Evolutionary conservation across 2,797 vertebrate genomes (phyloP), one percentile per base, ranked within the genome.

Genomic region (Galaxias olidus): DNA sequence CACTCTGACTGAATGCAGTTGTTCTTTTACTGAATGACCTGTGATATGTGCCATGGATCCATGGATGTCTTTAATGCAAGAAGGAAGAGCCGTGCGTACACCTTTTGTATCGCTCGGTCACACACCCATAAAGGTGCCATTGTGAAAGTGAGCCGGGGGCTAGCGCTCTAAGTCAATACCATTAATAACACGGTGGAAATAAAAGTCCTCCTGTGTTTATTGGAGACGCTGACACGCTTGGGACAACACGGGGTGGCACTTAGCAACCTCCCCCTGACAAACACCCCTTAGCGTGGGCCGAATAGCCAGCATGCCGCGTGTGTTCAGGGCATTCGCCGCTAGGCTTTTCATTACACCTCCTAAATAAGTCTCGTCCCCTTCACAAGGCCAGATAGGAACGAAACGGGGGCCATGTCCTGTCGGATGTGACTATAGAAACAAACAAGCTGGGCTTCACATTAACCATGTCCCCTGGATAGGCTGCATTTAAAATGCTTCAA

Each of bases 341-440:
- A 77, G 76, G 79, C 81, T 80, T 90, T 92, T 91, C 82, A 87
- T 84, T 84, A 70, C 87, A 88, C 88, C 88, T 84, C 86, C 81
- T 81, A 92, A 93, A 93, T 92, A 92, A 89, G 89, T 79, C 76
- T 82, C 76, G 65, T 65, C 77, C 80, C 86, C 75, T 81, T 83
- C 82, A 76, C 83, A 84, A 71, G 77, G 81, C 76, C 63, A 48
- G 67, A 74, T 66, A 65, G 69, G 80, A 86, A 84, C 88, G 83
- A 87, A 86, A 74, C 78, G 63, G 71, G 75, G 30, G 66, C 71
- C 71, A 66, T 69, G 66, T 67, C 78, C 75, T 60, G 18, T 17
- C 58, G 47, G 55, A 56, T 75, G 83, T 86, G 86, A 84, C 85
- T 88, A 87, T 85, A 88, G 86, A 81, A 84, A 85, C 80, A 87